Base-by-base conservation (phyloP, 2,797 vertebrate genomes). In the Mus caroli region DNA sequence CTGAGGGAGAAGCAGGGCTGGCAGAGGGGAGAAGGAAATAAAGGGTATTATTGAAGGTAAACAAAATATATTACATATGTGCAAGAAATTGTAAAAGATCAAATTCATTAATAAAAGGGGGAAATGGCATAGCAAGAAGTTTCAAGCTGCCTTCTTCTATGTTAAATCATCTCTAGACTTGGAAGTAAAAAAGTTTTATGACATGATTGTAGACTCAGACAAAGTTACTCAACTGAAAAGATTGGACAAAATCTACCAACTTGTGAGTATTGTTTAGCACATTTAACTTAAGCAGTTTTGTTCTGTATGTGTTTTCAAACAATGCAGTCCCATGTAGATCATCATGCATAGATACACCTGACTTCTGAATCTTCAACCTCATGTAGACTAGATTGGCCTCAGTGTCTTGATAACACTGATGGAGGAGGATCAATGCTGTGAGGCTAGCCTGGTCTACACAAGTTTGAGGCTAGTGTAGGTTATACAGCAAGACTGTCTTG, bases 121-220 rank as follows among this genome's bases (percentile, higher is more conserved):
- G 34, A 34, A 26, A 60, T 71, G 88, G 52, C 50, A 52, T 5
- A 50, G 17, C 0, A 4, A 31, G 79, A 50, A 24, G 54, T 89
- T 96, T 87, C 11, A 60, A 77, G 19, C 22, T 73, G 17, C 50
- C 62, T 26, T 43, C 12, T 56, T 64, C 22, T 20, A 22, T 20
- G 77, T 34, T 46, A 91, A 46, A 79, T 83, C 13, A 24, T 34
- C 24, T 88, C 83, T 52, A 84, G 54, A 46, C 10, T 60, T 34
- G 58, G 17, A 90, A n/a, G 91, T 50, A 88, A 97, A 95, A 64
- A 79, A 85, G 83, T 97, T 94, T 96, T 56, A 95, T 93, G 83
- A 94, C 90, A 79, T 60, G 8, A 31, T 43, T 89, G 56, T 79
- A 89, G 15, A 76, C 71, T 3, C 28, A 90, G 79, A 90, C 37